phyloP scores from a whole-genome alignment of 2,797 vertebrate species.

The Chiroxiphia lanceolata region DNA sequence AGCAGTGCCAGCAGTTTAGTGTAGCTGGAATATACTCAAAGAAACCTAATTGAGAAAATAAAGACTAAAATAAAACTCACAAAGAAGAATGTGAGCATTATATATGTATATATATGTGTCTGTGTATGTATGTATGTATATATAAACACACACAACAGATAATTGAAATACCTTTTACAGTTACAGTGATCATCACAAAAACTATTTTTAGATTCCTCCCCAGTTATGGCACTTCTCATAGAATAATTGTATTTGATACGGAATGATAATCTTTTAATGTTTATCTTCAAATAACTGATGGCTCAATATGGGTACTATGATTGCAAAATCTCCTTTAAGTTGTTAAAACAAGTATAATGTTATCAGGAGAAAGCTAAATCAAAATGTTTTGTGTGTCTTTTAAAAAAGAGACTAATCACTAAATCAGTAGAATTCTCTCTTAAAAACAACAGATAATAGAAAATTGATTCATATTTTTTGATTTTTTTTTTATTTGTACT shows the following conservation, averaged over 20 bases:
- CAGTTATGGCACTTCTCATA: not conserved
- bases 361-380: not conserved
- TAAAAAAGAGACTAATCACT: not conserved
- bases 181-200: not conserved
- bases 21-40: not conserved
- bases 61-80: not conserved
- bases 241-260: not conserved
- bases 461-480: not conserved
- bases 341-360: not conserved
- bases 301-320: not conserved
- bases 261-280: not conserved
- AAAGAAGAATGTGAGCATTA: not conserved
- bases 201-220: not conserved
- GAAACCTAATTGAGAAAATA: not conserved
- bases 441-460: not conserved
- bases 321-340: not conserved
- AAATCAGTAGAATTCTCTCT: not conserved
- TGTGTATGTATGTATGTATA: not conserved
- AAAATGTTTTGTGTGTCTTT: not conserved
- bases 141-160: not conserved
- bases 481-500: not conserved
- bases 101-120: not conserved
- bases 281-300: not conserved
- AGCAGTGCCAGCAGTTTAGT: not conserved
- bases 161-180: not conserved